A percentile compares a stretch with the other conserved stretches of the same genome.
phyloP scores from a whole-genome alignment of 1,140 invertebrate genomes.

The Drosophila cardini region DNA sequence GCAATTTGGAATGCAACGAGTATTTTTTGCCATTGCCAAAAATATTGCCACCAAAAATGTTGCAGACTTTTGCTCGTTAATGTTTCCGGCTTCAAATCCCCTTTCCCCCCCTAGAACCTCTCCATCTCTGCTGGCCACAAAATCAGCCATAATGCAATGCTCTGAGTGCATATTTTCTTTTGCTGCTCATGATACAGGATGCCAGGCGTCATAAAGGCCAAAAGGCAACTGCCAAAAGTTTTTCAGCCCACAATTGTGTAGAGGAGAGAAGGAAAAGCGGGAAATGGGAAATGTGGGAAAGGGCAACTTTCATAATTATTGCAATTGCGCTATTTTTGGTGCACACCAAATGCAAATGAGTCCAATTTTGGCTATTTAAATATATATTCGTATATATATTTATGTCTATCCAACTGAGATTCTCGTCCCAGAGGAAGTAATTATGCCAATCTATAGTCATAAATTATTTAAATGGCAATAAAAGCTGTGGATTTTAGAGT shows the following conservation, averaged over 20 bases:
- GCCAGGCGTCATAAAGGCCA: slow-evolving; percentile 49
- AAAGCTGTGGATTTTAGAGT: not conserved
- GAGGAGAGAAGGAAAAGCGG: not conserved
- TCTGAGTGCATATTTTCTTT: slow-evolving; percentile 43
- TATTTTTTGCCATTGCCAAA: slow-evolving; percentile 39
- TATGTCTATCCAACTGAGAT: not conserved
- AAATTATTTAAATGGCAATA: not conserved
- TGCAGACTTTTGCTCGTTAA: slow-evolving; percentile 67
- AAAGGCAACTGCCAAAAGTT: slow-evolving; percentile 51
- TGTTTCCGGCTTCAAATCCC: slow-evolving; percentile 50
- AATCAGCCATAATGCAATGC: slow-evolving; percentile 55
- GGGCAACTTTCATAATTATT: slow-evolving; percentile 64
- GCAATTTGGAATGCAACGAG: slow-evolving; percentile 30
- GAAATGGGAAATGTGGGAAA: not conserved
- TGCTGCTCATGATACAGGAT: slow-evolving; percentile 14
- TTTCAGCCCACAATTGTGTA: not conserved
- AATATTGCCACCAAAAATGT: slow-evolving; percentile 49
- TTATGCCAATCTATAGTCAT: slow-evolving; percentile 3
- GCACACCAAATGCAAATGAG: slow-evolving; percentile 61
- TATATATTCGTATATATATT: not conserved
- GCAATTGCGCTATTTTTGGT: slow-evolving; percentile 41
- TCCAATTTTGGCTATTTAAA: slow-evolving; percentile 28
- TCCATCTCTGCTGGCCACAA: slow-evolving; percentile 25
- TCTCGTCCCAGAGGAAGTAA: not conserved
- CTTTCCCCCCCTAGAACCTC: not conserved